Conservation (phyloP, 2,797 vertebrate species). For the Peromyscus attwateri region DNA sequence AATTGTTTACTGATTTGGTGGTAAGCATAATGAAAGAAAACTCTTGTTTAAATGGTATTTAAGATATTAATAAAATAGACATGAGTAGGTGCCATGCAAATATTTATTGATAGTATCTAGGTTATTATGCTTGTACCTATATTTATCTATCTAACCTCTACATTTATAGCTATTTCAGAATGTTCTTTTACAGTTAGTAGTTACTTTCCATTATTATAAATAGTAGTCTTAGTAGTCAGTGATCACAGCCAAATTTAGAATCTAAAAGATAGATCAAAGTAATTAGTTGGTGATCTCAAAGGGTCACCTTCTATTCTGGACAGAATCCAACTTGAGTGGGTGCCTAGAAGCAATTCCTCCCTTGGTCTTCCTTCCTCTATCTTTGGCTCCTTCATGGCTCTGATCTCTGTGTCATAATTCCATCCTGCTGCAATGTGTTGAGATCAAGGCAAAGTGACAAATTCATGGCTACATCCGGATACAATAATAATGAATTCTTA, state of each 20-base stretch:
- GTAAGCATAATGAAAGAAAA: conserved; percentile 1
- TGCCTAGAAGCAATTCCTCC: conserved; percentile 37
- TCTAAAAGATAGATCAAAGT: conserved; percentile 13
- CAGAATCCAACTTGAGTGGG: conserved; percentile 16
- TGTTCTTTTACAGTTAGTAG: neutral
- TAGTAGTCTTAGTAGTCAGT: neutral
- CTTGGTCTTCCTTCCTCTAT: neutral
- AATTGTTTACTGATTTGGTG: neutral
- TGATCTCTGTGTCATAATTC: conserved; percentile 39
- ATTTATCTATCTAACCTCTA: neutral
- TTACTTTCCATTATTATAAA: conserved; percentile 37
- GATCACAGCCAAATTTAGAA: conserved; percentile 39
- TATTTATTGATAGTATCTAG: neutral
- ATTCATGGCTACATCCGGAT: neutral
- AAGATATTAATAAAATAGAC: conserved; percentile 49
- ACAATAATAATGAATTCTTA: neutral
- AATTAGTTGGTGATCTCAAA: conserved; percentile 41
- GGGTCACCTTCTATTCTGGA: neutral
- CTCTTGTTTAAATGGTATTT: neutral
- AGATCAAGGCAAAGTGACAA: neutral
- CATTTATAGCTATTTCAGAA: neutral
- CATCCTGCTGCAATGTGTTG: neutral
- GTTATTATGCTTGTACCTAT: neutral
- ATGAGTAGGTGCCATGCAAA: neutral
- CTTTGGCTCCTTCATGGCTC: neutral